A percentile compares a stretch with the other conserved stretches of the same genome.
These are phyloP conservation scores for Azorinus chamasolen DNA, from an alignment of 2,888 invertebrate genomes.

Conservation along the genomic window DNA sequence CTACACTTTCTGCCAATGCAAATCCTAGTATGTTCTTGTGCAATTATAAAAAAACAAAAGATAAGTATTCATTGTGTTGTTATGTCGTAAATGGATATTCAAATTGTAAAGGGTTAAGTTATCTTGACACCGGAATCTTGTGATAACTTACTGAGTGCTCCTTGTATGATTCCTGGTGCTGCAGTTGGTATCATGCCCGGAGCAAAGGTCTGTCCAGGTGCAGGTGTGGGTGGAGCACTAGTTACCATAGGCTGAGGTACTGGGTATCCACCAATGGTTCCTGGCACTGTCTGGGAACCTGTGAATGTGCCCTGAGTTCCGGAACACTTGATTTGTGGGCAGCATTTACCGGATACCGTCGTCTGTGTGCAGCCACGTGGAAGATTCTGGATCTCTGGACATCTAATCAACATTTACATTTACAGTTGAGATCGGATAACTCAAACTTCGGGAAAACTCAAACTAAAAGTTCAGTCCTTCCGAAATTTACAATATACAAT, in stretches of 20 bases:
- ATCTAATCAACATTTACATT: too few relatives aligned
- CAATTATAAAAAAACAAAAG: too few relatives aligned
- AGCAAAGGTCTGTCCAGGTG: constrained; percentile 58
- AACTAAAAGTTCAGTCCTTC: too few relatives aligned
- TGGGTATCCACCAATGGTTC: constrained; percentile 74
- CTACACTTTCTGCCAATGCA: too few relatives aligned
- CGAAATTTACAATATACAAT: too few relatives aligned
- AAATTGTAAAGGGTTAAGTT: too few relatives aligned
- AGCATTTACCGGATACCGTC: constrained; percentile 68
- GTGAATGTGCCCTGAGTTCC: constrained; percentile 69
- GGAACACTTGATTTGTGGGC: constrained; percentile 69
- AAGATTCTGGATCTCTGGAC: constrained; percentile 73
- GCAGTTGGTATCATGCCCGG: constrained; percentile 53
- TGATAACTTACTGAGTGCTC: constrained; percentile 52
- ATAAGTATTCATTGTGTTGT: too few relatives aligned
- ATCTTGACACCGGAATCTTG: too few relatives aligned
- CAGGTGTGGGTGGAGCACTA: constrained; percentile 39
- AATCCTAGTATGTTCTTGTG: too few relatives aligned
- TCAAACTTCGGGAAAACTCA: too few relatives aligned
- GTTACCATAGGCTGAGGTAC: constrained; percentile 59
- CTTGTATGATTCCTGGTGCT: constrained; percentile 42
- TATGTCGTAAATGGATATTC: too few relatives aligned
- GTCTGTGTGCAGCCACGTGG: constrained; percentile 73
- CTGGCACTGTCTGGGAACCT: constrained; percentile 74
- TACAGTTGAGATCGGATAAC: too few relatives aligned